Base-by-base conservation (phyloP, 2,888 invertebrate species). In the Buathra laborator region DNA sequence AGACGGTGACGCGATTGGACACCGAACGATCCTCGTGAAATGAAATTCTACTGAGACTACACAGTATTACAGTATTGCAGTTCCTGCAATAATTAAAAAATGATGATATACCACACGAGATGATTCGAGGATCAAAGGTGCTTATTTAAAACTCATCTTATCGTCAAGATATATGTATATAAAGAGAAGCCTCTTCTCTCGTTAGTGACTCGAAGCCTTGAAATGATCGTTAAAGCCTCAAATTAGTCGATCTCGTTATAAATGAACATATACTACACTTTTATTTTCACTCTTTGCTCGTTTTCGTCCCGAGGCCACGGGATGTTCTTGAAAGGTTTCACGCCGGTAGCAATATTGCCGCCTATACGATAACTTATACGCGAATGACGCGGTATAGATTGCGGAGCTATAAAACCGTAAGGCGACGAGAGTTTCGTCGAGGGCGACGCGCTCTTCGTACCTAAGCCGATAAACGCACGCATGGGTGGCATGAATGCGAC, bases 401-500 rank as follows among this genome's bases (percentile, higher is more conserved):
- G 62, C 24, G 29, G 46, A 62, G 62, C 46, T 59, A 62, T 74
- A 62, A 74, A 74, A 48, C 46, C 1, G 32, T 32, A 24, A 62
- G 56, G 46, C 74, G 74, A 48, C 59, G 59, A 9, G 29, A 77
- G 16, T 10, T 48, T 67, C 66, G 64, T 43, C 44, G 71, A 66
- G 29, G 44, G n/a, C 46, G 46, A 24, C n/a, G 46, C n/a, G 46
- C 37, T 12, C 24, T 24, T 24, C 24, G 71, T 48, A 66, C 19
- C n/a, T 24, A 14, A 32, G n/a, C 16, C 74, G 79, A 79, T 80
- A 75, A 80, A 71, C 32, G 6, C 37, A 72, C 46, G 71, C 75
- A 68, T 68, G 77, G 51, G 32, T 74, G 68, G 66, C 51, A 84
- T 81, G 80, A 84, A 81, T 81, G 75, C 43, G 56, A 71, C 75